Evolutionary conservation across 2,888 invertebrate genomes (phyloP), one percentile per base, ranked within the genome.

Genomic region (Harpalus rufipes): DNA sequence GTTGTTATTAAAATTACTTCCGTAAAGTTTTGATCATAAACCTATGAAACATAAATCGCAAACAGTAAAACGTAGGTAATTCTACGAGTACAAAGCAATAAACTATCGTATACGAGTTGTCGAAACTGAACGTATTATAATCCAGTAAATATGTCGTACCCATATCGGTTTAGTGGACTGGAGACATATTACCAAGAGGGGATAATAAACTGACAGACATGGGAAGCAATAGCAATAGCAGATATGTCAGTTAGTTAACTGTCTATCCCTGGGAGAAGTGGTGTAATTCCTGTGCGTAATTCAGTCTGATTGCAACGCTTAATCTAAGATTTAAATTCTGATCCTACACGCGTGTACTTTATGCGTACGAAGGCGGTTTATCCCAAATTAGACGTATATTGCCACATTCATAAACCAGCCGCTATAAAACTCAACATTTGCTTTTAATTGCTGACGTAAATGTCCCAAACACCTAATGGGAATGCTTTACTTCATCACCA

Each of bases 301-400:
- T 74, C 76, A 61, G 61, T 58, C 74, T 83, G 68, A 82, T 82
- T 83, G 76, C 83, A 58, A 12, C 44, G 83, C 18, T 83, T 74
- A 83, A 83, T 83, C 83, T 83, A 41, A 68, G 72, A 83, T 83
- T 83, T 83, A 83, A 72, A 61, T 83, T 76, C 83, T 83, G 83
- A 83, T 74, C 83, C 51, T 39, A 39, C 76, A 83, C 83, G 83
- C 83, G 83, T 83, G 83, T 83, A 83, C 56, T 83, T 83, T 83
- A 83, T 76, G 83, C 76, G 61, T 78, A 21, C 14, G 58, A 21
- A 32, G 58, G 14, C 25, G 41, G 58, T 78, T 81, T 81, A 81
- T 81, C 32, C 63, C 63, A 61, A 81, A 65, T 81, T 81, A 63
- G 21, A 61, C 81, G 32, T 63, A 63, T 65, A 63, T 81, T 81